Percentiles rank a stretch among this genome's conserved stretches.
These are phyloP conservation scores for Synanthedon andrenaeformis DNA, from an alignment of 2,888 invertebrate species.

Conservation along the genomic window DNA sequence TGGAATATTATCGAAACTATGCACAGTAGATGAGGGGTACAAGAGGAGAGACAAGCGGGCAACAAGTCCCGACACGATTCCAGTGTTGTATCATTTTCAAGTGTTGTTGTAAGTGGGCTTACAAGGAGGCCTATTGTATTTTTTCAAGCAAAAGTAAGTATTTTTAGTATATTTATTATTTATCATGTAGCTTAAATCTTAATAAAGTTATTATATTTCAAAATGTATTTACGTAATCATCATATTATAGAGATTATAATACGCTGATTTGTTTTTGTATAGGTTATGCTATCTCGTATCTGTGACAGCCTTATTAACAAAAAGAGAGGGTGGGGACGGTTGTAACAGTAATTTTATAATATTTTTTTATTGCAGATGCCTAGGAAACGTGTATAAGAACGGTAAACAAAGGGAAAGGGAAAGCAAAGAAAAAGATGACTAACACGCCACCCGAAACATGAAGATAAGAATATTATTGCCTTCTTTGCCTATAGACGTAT, in stretches of 20 bases:
- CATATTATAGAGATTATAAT: not conserved
- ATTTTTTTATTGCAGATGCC: not conserved
- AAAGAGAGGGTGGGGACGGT: not conserved
- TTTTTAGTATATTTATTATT: too few species aligned
- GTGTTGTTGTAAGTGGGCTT: too few species aligned
- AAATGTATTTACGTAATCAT: not conserved
- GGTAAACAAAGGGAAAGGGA: too few species aligned
- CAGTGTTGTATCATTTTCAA: conserved; percentile 3
- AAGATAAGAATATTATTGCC: too few species aligned
- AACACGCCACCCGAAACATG: too few species aligned
- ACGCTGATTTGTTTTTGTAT: not conserved
- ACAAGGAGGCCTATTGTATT: too few species aligned
- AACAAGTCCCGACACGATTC: conserved; percentile 16
- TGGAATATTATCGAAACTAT: not conserved
- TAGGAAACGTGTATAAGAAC: not conserved
- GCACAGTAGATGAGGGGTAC: conserved; percentile 7
- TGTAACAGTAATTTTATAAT: too few species aligned
- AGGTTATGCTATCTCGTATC: not conserved
- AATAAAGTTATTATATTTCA: not conserved
- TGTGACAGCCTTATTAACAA: not conserved
- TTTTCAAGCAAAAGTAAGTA: not conserved
- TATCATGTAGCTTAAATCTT: not conserved
- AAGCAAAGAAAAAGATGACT: too few species aligned
- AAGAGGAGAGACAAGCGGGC: conserved; percentile 18
- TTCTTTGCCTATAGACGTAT: too few species aligned